Conservation (phyloP, 1,140 invertebrate genomes). For the Orussus abietinus region DNA sequence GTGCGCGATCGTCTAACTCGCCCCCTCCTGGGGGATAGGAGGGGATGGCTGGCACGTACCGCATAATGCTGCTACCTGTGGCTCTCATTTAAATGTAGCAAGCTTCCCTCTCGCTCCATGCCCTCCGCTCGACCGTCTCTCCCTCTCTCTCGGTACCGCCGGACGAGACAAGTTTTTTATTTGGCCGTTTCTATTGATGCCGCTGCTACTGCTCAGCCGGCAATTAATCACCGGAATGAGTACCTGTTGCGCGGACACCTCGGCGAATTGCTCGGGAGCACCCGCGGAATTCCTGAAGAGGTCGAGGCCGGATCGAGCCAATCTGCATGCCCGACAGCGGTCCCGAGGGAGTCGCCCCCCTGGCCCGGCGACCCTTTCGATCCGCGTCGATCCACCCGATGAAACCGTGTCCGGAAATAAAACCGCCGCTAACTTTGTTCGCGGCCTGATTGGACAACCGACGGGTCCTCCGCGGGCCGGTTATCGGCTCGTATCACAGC, state of each 20-base stretch:
- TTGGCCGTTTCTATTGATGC: conserved; percentile 21
- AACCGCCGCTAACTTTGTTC: no score
- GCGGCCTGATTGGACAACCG: no score
- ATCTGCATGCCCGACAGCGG: no score
- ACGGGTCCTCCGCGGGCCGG: no score
- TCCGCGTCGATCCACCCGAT: no score
- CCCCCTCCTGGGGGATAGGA: no score
- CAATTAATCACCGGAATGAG: conserved; percentile 27
- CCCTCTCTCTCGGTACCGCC: conserved; percentile 5
- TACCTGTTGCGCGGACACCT: conserved; percentile 27
- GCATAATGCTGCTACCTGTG: conserved; percentile 46
- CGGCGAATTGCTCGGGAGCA: conserved; percentile 27
- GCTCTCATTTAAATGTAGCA: conserved; percentile 46
- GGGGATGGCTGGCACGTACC: conserved; percentile 38
- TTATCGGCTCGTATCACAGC: no score
- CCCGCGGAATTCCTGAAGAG: no score
- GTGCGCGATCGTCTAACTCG: conserved; percentile 31
- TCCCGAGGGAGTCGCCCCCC: conserved; percentile 30
- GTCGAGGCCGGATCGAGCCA: no score
- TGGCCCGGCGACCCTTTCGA: no score
- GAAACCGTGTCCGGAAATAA: no score
- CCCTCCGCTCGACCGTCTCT: conserved; percentile 11
- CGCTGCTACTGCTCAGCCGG: conserved; percentile 11
- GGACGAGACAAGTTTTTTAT: conserved; percentile 21
- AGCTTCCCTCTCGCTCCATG: conserved; percentile 23